These are phyloP conservation scores for Drosophila albomicans DNA, from an alignment of 1,140 invertebrate species.

Conservation along the genomic window DNA sequence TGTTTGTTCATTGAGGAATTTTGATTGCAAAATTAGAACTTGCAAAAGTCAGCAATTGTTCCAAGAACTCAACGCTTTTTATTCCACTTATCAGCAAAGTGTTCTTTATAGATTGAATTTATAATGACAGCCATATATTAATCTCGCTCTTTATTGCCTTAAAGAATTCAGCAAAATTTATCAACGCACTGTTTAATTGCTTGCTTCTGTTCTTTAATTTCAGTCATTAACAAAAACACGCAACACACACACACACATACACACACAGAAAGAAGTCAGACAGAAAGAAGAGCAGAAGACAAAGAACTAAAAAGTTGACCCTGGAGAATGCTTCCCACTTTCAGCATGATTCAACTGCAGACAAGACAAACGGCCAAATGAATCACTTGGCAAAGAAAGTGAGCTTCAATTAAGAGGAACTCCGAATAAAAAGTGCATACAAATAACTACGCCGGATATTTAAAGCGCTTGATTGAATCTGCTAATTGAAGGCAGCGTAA, in stretches of 20 bases:
- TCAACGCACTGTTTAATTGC: conserved; percentile 52
- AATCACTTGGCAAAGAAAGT: conserved; percentile 67
- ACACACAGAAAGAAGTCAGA: conserved; percentile 14
- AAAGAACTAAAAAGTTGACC: conserved; percentile 12
- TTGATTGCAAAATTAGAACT: not conserved
- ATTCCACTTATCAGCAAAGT: not conserved
- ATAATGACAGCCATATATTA: not conserved
- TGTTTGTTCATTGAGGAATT: not conserved
- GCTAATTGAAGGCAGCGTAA: conserved; percentile 26
- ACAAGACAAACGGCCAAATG: conserved; percentile 58
- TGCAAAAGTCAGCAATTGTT: not conserved
- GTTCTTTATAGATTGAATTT: not conserved
- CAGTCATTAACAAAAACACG: conserved; percentile 65
- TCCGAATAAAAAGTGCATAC: conserved; percentile 30
- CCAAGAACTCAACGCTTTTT: not conserved
- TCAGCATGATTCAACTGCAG: conserved; percentile 62
- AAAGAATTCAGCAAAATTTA: conserved; percentile 22
- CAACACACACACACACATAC: conserved; percentile 1
- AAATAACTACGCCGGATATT: conserved; percentile 6
- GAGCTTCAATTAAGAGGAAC: conserved; percentile 63
- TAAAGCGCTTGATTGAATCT: conserved; percentile 53
- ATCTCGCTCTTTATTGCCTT: conserved; percentile 11
- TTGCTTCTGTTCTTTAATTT: conserved; percentile 65
- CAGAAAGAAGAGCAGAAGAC: not conserved
- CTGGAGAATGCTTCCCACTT: conserved; percentile 35